Evolutionary conservation across 2,113 vertebrate genomes (phyloP).

Genomic region (Cynoglossus semilaevis): DNA sequence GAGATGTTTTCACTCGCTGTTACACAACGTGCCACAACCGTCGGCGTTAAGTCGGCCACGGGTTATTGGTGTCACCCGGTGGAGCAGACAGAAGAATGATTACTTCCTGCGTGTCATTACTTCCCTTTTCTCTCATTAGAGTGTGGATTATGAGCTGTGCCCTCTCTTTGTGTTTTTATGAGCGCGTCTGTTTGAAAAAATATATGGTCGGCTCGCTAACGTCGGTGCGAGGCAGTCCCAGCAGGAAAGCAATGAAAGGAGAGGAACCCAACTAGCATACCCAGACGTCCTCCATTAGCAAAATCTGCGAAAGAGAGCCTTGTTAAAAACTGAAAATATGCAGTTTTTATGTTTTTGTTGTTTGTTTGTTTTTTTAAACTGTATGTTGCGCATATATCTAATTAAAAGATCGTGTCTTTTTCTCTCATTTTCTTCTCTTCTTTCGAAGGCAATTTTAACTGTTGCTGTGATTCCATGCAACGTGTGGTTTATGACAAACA

Average conservation of each 20-base stretch:
- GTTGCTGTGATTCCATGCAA: constrained; percentile 12
- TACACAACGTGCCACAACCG: constrained; percentile 27
- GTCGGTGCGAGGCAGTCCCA: constrained; percentile 34
- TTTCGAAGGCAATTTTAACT: constrained; percentile 18
- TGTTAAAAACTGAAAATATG: constrained; percentile 56
- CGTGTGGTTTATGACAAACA: constrained; percentile 29
- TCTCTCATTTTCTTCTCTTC: constrained; percentile 26
- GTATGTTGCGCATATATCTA: constrained; percentile 10
- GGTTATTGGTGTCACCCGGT: constrained; percentile 48
- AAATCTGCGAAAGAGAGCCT: constrained; percentile 40
- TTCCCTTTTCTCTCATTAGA: constrained; percentile 57
- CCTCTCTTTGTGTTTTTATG: constrained; percentile 38
- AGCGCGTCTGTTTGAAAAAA: constrained; percentile 42
- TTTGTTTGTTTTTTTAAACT: constrained; percentile 8
- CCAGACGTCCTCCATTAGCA: constrained; percentile 46
- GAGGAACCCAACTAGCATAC: constrained; percentile 30
- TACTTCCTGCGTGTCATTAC: constrained; percentile 33
- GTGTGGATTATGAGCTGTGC: constrained; percentile 30
- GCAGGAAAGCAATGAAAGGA: constrained; percentile 47
- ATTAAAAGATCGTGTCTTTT: constrained; percentile 42
- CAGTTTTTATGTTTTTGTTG: background rate
- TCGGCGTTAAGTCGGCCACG: constrained; percentile 25
- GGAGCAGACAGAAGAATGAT: constrained; percentile 31
- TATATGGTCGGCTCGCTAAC: constrained; percentile 25
- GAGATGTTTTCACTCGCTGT: constrained; percentile 36